Conservation (phyloP, 2,888 invertebrate genomes). For the Zele albiditarsus region DNA sequence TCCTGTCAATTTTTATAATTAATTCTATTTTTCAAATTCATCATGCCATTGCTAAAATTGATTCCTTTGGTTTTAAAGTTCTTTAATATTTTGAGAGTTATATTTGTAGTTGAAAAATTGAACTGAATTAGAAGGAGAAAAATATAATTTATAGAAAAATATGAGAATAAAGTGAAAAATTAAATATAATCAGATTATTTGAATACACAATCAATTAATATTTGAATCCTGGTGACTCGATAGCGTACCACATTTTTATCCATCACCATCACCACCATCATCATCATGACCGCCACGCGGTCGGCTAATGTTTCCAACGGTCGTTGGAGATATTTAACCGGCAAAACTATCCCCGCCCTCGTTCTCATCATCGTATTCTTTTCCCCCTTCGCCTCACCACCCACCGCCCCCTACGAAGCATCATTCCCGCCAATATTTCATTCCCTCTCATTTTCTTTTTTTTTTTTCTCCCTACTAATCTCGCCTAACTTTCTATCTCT, state of each 20-base stretch:
- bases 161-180: background rate
- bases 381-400: slow-evolving; percentile 11
- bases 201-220: background rate
- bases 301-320: slow-evolving; percentile 38
- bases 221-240: background rate
- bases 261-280: background rate
- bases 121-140: too few species aligned
- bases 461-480: slow-evolving; percentile 17
- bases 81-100: too few species aligned
- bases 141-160: too few species aligned
- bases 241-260: background rate
- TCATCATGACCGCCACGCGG: background rate
- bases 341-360: slow-evolving; percentile 29
- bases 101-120: too few species aligned
- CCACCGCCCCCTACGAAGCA: background rate
- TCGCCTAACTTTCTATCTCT: slow-evolving; percentile 14
- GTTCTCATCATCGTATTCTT: slow-evolving; percentile 1
- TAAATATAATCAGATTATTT: background rate
- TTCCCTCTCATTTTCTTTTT: background rate
- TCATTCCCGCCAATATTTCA: background rate
- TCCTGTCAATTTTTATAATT: slow-evolving; percentile 13
- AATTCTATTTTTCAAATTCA: background rate
- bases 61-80: too few species aligned
- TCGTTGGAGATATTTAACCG: slow-evolving; percentile 35
- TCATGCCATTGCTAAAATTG: too few species aligned